These are phyloP conservation scores for Syrphus vitripennis DNA, from an alignment of 2,888 invertebrate species.

Conservation along the genomic window DNA sequence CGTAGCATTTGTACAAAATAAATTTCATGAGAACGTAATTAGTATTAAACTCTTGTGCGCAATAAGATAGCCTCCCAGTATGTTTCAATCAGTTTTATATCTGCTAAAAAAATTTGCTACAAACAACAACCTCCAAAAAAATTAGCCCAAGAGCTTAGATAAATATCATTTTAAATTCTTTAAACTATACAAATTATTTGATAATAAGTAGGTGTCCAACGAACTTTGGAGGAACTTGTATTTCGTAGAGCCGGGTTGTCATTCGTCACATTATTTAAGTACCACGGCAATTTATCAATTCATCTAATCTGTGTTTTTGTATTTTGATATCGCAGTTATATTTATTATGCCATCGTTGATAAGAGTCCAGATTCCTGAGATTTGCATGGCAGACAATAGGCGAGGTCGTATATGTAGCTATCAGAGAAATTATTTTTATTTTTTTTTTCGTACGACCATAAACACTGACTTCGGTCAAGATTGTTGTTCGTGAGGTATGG, in stretches of 20 bases:
- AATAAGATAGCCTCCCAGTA: too few species aligned
- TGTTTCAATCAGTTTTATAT: background rate
- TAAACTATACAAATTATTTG: background rate
- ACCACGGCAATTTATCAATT: conserved; percentile 77
- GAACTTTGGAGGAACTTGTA: background rate
- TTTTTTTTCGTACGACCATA: background rate
- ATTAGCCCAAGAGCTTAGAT: background rate
- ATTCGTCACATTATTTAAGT: conserved; percentile 31
- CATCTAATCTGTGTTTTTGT: conserved; percentile 73
- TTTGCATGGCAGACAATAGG: conserved; percentile 38
- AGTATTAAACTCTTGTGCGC: too few species aligned
- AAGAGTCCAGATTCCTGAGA: conserved; percentile 45
- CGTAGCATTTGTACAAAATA: too few species aligned
- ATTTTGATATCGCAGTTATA: conserved; percentile 75
- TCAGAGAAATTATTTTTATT: too few species aligned
- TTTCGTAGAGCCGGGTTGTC: background rate
- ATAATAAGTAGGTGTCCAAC: background rate
- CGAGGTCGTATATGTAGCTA: too few species aligned
- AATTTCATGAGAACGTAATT: too few species aligned
- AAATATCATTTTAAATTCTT: background rate
- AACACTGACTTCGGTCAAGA: background rate
- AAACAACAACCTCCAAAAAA: background rate
- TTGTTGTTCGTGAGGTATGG: conserved; percentile 12
- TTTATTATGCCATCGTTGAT: conserved; percentile 72
- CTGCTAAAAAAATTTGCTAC: background rate